A percentile compares a stretch with the other conserved stretches of the same genome.
Conservation (phyloP, 1,140 invertebrate genomes). For the Heliothis subflexa region DNA sequence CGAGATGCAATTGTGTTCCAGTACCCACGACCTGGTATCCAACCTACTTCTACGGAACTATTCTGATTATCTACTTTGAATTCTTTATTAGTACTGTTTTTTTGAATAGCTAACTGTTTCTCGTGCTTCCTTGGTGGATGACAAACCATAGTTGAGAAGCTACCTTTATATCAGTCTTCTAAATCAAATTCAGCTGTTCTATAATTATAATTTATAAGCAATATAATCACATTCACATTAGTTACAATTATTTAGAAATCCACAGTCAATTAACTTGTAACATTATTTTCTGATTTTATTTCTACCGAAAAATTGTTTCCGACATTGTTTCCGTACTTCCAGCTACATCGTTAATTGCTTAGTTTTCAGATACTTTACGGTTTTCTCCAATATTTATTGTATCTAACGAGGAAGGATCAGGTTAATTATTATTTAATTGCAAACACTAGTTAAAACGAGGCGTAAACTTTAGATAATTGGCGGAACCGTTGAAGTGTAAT, state of each 20-base stretch:
- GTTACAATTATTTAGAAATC: not conserved
- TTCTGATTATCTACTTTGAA: not conserved
- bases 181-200: no score
- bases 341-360: not conserved
- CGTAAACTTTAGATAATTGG: not conserved
- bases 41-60: not conserved
- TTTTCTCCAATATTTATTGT: not conserved
- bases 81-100: not conserved
- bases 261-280: not conserved
- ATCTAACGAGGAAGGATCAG: conserved; percentile 11
- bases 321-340: not conserved
- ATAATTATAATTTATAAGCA: no score
- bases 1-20: conserved; percentile 15
- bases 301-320: not conserved
- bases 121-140: no score
- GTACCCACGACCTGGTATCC: conserved; percentile 11
- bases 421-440: conserved; percentile 11
- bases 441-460: not conserved
- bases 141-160: no score
- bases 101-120: not conserved
- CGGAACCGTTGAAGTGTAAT: conserved; percentile 1
- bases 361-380: not conserved
- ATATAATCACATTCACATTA: no score
- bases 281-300: not conserved
- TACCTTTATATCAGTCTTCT: no score